A percentile compares a stretch with the other conserved stretches of the same genome.
Evolutionary conservation across 2,888 invertebrate genomes (phyloP).

Genomic region (Acanthosoma haemorrhoidale): DNA sequence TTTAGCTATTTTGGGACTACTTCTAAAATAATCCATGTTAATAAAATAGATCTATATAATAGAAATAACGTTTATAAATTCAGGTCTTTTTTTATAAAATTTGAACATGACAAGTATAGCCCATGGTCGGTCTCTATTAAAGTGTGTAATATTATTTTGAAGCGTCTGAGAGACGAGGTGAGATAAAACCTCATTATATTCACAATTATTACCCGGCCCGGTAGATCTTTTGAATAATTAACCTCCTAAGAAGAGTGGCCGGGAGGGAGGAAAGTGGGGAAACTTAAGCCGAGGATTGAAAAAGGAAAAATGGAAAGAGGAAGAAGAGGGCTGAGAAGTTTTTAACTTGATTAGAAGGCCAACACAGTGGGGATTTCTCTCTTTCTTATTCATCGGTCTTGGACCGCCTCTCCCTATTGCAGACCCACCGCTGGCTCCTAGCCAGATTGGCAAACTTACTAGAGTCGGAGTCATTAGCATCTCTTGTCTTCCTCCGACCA

Average conservation of each 20-base stretch:
- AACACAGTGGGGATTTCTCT: neutral
- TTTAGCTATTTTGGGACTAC: too few relatives aligned
- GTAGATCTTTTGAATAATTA: neutral
- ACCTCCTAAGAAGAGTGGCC: neutral
- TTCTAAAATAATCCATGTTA: too few relatives aligned
- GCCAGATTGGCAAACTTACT: slow-evolving; percentile 17
- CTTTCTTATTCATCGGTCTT: slow-evolving; percentile 1
- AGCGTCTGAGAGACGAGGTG: neutral
- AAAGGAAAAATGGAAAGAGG: neutral
- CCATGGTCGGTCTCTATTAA: neutral
- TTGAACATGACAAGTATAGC: neutral
- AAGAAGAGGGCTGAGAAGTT: slow-evolving; percentile 8
- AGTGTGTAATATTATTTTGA: neutral
- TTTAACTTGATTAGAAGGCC: slow-evolving; percentile 16
- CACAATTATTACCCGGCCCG: slow-evolving; percentile 4
- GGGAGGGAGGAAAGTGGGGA: neutral
- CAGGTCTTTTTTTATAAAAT: neutral
- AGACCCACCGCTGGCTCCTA: neutral
- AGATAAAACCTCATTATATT: slow-evolving; percentile 1
- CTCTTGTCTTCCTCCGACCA: neutral
- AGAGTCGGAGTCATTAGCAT: slow-evolving; percentile 8
- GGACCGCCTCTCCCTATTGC: neutral
- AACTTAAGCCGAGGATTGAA: neutral
- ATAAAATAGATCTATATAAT: too few relatives aligned
- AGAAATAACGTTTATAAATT: too few relatives aligned